Evolutionary conservation across 2,113 vertebrate species (phyloP).

Genomic region (Leptosomus discolor): DNA sequence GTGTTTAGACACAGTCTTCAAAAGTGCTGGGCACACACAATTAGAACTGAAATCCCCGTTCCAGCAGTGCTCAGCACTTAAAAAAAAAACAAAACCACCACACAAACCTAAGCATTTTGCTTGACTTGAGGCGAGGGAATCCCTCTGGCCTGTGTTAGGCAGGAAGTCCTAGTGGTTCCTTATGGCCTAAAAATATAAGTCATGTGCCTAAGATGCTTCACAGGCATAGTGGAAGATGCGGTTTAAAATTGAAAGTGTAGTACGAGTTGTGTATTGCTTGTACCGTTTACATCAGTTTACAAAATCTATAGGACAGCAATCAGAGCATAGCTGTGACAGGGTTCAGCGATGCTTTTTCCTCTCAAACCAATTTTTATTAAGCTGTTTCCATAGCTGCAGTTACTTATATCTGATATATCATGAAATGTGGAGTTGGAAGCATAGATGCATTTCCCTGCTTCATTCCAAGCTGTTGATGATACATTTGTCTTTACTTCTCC

Average conservation of each 20-base stretch:
- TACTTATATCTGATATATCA: not conserved
- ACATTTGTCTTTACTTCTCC: not conserved
- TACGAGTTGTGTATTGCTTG: not conserved
- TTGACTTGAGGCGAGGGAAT: not conserved
- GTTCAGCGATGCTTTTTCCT: rapidly evolving
- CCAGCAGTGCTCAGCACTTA: not conserved
- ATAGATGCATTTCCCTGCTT: not conserved
- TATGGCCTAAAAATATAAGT: not conserved
- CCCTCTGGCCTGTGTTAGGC: not conserved
- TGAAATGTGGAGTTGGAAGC: not conserved
- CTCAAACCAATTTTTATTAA: not conserved
- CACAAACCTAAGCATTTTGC: not conserved
- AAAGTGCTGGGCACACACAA: not conserved
- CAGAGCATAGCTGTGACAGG: not conserved
- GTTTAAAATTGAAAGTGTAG: not conserved
- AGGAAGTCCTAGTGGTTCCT: not conserved
- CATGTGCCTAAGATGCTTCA: rapidly evolving
- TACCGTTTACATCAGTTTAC: not conserved
- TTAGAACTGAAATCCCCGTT: not conserved
- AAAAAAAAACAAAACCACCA: not conserved
- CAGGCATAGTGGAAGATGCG: not conserved
- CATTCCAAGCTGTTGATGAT: not conserved
- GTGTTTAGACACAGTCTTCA: not conserved
- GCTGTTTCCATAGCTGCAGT: not conserved
- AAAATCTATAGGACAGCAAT: rapidly evolving